Evolutionary conservation across 2,888 invertebrate genomes (phyloP).

Genomic region (Hesperia comma): DNA sequence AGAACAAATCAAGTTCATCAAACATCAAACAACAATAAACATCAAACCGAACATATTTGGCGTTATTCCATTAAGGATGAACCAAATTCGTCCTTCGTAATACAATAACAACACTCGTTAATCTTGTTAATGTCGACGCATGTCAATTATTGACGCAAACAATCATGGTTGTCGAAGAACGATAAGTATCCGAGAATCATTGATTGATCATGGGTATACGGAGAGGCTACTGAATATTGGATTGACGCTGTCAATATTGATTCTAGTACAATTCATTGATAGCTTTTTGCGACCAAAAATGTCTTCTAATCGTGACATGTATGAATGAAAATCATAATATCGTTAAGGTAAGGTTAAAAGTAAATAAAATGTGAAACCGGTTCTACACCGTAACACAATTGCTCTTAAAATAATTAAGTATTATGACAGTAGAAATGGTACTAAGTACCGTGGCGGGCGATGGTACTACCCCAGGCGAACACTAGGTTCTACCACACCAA

Average conservation of each 20-base stretch:
- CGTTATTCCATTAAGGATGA: slow-evolving; percentile 7
- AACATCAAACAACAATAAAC: neutral
- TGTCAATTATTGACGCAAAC: slow-evolving; percentile 11
- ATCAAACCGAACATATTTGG: slow-evolving; percentile 5
- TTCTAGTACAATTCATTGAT: too few relatives aligned
- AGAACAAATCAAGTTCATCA: neutral
- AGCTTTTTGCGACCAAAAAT: too few relatives aligned
- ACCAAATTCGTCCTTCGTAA: slow-evolving; percentile 11
- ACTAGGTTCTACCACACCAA: too few relatives aligned
- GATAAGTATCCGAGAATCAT: neutral
- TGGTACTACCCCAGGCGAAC: too few relatives aligned
- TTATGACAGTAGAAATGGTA: too few relatives aligned
- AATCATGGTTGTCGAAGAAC: slow-evolving; percentile 1
- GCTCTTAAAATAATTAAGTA: too few relatives aligned
- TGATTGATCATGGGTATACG: neutral
- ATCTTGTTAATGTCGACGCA: slow-evolving; percentile 8
- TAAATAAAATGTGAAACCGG: too few relatives aligned
- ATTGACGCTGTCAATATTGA: neutral
- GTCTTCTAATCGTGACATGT: too few relatives aligned
- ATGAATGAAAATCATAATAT: too few relatives aligned
- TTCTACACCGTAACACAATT: too few relatives aligned
- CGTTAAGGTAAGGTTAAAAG: too few relatives aligned
- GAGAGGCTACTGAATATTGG: neutral
- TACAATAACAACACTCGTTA: slow-evolving; percentile 9
- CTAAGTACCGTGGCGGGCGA: too few relatives aligned